Evolutionary conservation across 2,888 invertebrate genomes (phyloP).

Genomic region (Tipula helvola): DNA sequence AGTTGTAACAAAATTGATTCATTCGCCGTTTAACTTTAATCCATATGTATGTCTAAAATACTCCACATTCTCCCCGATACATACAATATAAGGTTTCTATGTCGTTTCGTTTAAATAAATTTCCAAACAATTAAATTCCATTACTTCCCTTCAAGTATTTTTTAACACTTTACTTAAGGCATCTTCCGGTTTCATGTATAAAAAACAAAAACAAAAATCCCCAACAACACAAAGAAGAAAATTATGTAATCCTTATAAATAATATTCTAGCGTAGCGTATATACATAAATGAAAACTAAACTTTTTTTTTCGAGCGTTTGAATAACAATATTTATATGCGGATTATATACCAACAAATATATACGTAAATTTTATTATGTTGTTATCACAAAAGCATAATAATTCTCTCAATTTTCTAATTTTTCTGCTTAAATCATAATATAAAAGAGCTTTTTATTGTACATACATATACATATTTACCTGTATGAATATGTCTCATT

Average conservation of each 20-base stretch:
- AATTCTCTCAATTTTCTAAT: not conserved
- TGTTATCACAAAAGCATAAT: too few species aligned
- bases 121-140: not conserved
- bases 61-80: not conserved
- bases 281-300: not conserved
- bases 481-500: not conserved
- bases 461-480: not conserved
- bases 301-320: not conserved
- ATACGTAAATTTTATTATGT: not conserved
- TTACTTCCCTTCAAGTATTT: not conserved
- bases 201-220: too few species aligned
- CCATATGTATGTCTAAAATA: not conserved
- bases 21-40: not conserved
- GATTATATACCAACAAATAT: not conserved
- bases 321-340: not conserved
- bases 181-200: not conserved
- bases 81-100: not conserved
- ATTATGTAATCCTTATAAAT: constrained; percentile 4
- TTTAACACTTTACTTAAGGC: not conserved
- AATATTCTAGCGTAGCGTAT: not conserved
- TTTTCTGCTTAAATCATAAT: not conserved
- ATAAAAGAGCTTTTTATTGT: not conserved
- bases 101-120: not conserved
- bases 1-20: not conserved
- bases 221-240: not conserved